Base-by-base conservation (phyloP, 2,888 invertebrate genomes). In the Eudemis profundana region DNA sequence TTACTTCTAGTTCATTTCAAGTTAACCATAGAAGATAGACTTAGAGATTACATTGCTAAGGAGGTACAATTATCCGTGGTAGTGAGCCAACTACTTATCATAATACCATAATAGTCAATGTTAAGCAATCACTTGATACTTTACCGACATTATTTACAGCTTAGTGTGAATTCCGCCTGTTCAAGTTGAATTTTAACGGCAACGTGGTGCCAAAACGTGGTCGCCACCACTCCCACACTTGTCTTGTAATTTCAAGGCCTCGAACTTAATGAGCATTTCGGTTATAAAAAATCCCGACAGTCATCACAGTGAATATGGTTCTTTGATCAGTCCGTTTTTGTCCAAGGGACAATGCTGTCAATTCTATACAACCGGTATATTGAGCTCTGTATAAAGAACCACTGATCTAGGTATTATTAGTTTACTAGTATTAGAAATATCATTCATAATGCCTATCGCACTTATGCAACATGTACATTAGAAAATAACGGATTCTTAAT, bases 201-300 rank as follows among this genome's bases (percentile, higher is more conserved):
- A 75, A 77, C 77, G 79, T 79, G 78, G 71, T 76, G 74, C 73
- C 77, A 70, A 81, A 84, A 81, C 78, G 79, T 82, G 82, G 78
- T 82, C 78, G 78, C 75, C 74, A 69, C 77, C 76, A 70, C 78
- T 70, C 80, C 80, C 81, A 82, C 79, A 78, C 81, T 72, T 70
- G 73, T 69, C 81, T 73, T 70, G 72, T 69, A 69, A 69, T 69
- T 80, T 83, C 89, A 87, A 89, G 88, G 88, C 74, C 82, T 76
- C 70, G 68, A 73, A 72, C 77, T 83, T 83, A 81, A 80, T 81
- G 78, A 74, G 77, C 74, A 73, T 60, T 65, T 60, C 65, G 46
- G 38, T 27, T 60, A 47, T 40, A 65, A 65, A 65, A 65, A 65
- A 65, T 51, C 40, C 46, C 47, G 38, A 27, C 53, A 53, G 65